phyloP scores from a whole-genome alignment of 2,113 vertebrate species.

The Aix galericulata region DNA sequence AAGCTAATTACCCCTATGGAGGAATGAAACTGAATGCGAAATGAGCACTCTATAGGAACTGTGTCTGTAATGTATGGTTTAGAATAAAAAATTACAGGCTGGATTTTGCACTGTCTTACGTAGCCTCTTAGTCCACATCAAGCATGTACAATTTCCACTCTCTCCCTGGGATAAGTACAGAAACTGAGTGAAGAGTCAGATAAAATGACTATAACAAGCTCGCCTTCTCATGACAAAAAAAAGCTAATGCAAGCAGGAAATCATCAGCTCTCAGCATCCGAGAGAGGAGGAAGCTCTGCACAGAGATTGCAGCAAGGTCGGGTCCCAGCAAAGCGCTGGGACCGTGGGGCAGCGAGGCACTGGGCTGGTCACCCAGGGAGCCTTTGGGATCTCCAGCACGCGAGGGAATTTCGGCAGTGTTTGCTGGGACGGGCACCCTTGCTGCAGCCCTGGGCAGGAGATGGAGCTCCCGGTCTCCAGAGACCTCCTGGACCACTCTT shows the following conservation, averaged over 20 bases:
- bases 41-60: conserved; percentile 9
- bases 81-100: conserved; percentile 18
- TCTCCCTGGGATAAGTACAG: rapidly evolving
- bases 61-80: background rate
- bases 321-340: background rate
- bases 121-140: background rate
- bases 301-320: background rate
- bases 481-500: background rate
- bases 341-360: background rate
- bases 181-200: background rate
- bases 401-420: background rate
- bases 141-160: background rate
- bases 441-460: background rate
- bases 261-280: background rate
- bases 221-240: background rate
- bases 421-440: background rate
- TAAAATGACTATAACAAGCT: background rate
- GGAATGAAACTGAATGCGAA: conserved; percentile 44
- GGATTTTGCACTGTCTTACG: background rate
- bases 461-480: background rate
- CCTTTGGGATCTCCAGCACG: background rate
- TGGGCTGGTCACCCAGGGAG: background rate
- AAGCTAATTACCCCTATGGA: conserved; percentile 40
- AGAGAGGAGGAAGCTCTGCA: background rate
- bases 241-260: background rate